Conservation (phyloP, 2,797 vertebrate species). For the Pseudochaenichthys georgianus region DNA sequence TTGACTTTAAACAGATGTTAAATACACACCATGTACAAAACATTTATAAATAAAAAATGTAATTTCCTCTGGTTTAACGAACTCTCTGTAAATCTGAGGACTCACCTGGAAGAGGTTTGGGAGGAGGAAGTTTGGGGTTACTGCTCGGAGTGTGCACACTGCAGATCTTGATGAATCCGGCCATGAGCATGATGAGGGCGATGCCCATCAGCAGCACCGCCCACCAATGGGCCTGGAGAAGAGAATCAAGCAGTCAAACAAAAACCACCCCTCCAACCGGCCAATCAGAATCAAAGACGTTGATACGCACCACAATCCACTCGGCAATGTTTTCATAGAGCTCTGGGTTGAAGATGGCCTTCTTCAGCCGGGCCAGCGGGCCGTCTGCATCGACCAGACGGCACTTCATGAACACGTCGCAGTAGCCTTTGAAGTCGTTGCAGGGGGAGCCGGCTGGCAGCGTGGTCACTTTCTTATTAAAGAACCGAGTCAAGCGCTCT, state of each 20-base stretch:
- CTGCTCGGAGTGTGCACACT: conserved; percentile 99
- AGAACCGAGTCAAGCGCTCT: conserved; percentile 86
- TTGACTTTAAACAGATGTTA: not conserved
- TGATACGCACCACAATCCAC: conserved; percentile 95
- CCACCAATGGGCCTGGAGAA: conserved; percentile 95
- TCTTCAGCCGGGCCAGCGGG: conserved; percentile 96
- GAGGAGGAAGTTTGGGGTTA: conserved; percentile 98
- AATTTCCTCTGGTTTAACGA: not conserved
- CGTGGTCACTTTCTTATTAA: conserved; percentile 92
- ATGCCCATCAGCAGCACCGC: conserved; percentile 98
- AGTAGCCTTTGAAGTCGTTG: conserved; percentile 99
- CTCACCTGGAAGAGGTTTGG: conserved; percentile 99
- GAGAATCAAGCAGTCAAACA: conserved; percentile 12
- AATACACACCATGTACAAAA: not conserved
- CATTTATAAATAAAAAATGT: not conserved
- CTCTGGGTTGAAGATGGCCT: conserved; percentile 98
- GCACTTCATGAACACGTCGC: conserved; percentile 98
- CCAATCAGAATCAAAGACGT: not conserved
- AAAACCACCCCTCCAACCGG: not conserved
- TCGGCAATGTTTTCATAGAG: conserved; percentile 99
- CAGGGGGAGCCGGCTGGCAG: conserved; percentile 97
- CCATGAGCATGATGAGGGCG: conserved; percentile 99
- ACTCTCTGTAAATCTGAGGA: conserved; percentile 13
- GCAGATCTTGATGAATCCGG: conserved; percentile 99
- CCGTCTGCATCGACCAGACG: conserved; percentile 97